Percentiles rank a stretch among this genome's conserved stretches.
These are phyloP conservation scores for Campylomormyrus tamandua DNA, from an alignment of 2,113 vertebrate species.

Conservation along the genomic window DNA sequence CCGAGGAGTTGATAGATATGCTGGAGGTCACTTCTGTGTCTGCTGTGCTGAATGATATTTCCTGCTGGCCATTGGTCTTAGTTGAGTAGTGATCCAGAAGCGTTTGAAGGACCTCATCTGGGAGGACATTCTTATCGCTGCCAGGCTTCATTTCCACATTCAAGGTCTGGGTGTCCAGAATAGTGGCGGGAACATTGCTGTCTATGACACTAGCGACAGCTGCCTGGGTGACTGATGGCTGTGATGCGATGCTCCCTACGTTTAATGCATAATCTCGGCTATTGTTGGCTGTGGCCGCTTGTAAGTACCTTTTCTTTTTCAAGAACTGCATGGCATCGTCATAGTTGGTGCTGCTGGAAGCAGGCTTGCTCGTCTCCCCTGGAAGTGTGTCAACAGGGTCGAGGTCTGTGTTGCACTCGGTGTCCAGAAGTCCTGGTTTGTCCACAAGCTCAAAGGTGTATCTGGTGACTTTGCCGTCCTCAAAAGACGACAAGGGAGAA, in stretches of 20 bases:
- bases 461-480: constrained; percentile 85
- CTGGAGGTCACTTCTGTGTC: constrained; percentile 95
- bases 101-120: constrained; percentile 94
- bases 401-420: constrained; percentile 75
- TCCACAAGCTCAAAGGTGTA: constrained; percentile 93
- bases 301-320: constrained; percentile 95
- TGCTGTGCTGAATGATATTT: constrained; percentile 88
- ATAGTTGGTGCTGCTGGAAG: constrained; percentile 88
- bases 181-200: constrained; percentile 78
- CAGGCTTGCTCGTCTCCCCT: constrained; percentile 79
- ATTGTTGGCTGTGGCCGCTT: constrained; percentile 75
- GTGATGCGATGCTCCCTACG: constrained; percentile 81
- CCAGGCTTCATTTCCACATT: constrained; percentile 81
- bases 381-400: constrained; percentile 83
- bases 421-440: constrained; percentile 82
- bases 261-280: constrained; percentile 80
- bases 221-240: constrained; percentile 79
- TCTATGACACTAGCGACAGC: constrained; percentile 85
- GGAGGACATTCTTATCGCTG: constrained; percentile 89
- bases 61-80: constrained; percentile 91
- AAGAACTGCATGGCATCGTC: constrained; percentile 98
- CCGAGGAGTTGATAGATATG: constrained; percentile 91
- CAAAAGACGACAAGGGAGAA: constrained; percentile 76
- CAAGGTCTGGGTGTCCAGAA: constrained; percentile 79
- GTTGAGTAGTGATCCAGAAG: constrained; percentile 94